Base-by-base conservation (phyloP, 53 echinoderm and acorn worm species). In the Stichopus horrens region DNA sequence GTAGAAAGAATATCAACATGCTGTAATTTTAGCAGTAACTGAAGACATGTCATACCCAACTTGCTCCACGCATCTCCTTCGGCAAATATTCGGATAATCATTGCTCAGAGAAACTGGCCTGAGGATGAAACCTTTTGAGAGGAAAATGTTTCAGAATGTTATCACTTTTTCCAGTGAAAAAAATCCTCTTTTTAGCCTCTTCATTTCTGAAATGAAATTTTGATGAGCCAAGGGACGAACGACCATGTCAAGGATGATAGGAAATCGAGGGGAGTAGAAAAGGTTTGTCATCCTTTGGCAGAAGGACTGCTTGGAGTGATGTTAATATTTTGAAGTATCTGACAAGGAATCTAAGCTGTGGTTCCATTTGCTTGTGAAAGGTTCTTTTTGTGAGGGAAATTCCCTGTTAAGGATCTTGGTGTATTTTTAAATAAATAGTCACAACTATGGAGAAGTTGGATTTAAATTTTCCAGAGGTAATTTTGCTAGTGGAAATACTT, bases 201-300 rank as follows among this genome's bases (percentile, higher is more conserved):
- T 58, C 58, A 58, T 58, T 21, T 81, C 81, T 81, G 58, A 81
- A 53, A 81, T 81, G 81, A 57, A 81, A 81, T 81, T 81, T 57
- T 81, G 57, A 81, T 57, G 81, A 81, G 81, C 22, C 18, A 16
- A 56, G 81, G 81, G 81, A 81, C 57, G 81, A 81, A 57, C 57
- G 22, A 81, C 7, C 57, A 81, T 81, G 81, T 81, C 81, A 81
- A 81, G 57, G 81, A 81, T 81, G 81, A 81, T 20, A 21, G 56
- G n/a, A 22, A 56, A 81, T n/a, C 19, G 58, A 81, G 22, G 58
- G 81, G 57, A 10, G 18, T n/a, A 18, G 56, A 22, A 81, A 57
- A 22, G 58, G 58, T 54, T 79, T 81, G 81, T n/a, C 10, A 21
- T 58, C 71, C n/a, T 71, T 16, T 18, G 71, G 71, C 71, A 21